phyloP scores from a whole-genome alignment of 1,140 invertebrate genomes.

The Coptotermes formosanus region DNA sequence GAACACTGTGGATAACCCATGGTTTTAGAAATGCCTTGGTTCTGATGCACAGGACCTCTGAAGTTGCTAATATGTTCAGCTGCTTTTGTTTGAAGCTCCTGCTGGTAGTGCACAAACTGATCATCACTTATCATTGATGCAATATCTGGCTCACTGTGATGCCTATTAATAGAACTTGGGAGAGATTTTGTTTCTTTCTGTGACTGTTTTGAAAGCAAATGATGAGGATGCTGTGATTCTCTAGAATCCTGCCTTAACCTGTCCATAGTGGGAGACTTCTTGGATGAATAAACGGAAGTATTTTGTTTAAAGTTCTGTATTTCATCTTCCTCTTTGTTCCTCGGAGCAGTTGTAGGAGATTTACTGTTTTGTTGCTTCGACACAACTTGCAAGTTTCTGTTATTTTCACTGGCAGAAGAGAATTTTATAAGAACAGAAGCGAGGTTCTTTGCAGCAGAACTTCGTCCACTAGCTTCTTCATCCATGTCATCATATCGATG shows the following conservation, averaged over 20 bases:
- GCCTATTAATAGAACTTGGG: background rate
- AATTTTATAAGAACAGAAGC: conserved; percentile 33
- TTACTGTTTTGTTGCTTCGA: background rate
- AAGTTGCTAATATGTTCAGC: background rate
- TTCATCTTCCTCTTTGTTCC: background rate
- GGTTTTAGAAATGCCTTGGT: background rate
- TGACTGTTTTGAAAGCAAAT: background rate
- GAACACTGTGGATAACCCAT: background rate
- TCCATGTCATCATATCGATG: conserved; percentile 48
- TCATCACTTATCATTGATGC: conserved; percentile 23
- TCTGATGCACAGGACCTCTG: background rate
- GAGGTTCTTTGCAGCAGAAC: conserved; percentile 34
- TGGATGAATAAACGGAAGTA: background rate
- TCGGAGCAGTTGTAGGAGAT: background rate
- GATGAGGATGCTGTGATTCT: background rate
- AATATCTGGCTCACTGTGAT: conserved; percentile 32
- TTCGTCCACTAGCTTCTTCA: conserved; percentile 31
- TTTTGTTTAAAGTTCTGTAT: background rate
- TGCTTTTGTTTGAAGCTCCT: background rate
- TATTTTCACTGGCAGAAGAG: conserved; percentile 23
- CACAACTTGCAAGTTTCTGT: background rate
- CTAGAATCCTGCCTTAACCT: background rate
- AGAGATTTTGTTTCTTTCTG: background rate
- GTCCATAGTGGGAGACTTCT: background rate
- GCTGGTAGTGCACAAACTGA: conserved; percentile 22